Evolutionary conservation across 2,888 invertebrate species (phyloP).

Genomic region (Acrocyrtus sp.): DNA sequence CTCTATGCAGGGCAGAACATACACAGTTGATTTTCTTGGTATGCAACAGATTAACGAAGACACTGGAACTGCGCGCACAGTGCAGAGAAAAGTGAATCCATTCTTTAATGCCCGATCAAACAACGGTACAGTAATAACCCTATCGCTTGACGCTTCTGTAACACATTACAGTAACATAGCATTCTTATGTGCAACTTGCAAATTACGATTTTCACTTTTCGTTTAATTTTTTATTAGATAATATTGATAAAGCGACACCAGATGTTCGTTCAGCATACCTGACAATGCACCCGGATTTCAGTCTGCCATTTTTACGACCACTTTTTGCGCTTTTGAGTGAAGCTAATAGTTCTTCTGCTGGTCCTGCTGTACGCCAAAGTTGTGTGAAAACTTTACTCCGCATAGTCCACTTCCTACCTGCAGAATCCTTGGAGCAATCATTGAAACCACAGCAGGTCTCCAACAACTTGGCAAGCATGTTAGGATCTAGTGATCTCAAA

Average conservation of each 20-base stretch:
- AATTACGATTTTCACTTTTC: no score
- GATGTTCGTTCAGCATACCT: constrained; percentile 79
- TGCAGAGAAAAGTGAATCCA: constrained; percentile 77
- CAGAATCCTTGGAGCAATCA: constrained; percentile 79
- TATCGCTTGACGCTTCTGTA: no score
- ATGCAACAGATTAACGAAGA: constrained; percentile 99
- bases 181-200: background rate
- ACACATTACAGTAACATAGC: no score
- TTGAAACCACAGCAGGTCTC: constrained; percentile 83
- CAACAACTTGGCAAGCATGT: constrained; percentile 98
- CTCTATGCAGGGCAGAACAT: constrained; percentile 90
- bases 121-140: no score
- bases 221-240: constrained; percentile 9
- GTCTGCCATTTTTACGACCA: constrained; percentile 78
- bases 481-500: constrained; percentile 95
- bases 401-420: constrained; percentile 94
- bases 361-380: constrained; percentile 96
- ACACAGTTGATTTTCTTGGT: constrained; percentile 95
- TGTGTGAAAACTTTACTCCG: constrained; percentile 94
- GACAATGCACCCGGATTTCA: constrained; percentile 76
- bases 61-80: constrained; percentile 91
- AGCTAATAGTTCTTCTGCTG: constrained; percentile 98
- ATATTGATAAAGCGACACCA: constrained; percentile 37
- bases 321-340: constrained; percentile 96
- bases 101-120: constrained; percentile 58